A percentile compares a stretch with the other conserved stretches of the same genome.
Evolutionary conservation across 2,888 invertebrate genomes (phyloP).

Genomic region (Lithophane leautieri): DNA sequence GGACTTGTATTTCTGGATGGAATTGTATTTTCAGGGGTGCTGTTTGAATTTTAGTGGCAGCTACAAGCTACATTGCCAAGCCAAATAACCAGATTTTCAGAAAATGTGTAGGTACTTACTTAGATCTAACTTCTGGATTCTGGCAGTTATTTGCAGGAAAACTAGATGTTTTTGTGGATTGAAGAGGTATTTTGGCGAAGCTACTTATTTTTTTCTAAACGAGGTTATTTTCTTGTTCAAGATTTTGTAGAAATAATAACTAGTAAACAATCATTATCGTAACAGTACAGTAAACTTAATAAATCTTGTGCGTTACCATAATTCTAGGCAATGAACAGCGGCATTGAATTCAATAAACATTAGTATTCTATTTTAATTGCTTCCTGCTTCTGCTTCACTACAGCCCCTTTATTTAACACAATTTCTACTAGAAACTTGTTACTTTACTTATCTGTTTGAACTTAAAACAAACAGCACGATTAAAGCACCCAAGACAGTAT

Average conservation of each 20-base stretch:
- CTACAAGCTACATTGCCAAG: background rate
- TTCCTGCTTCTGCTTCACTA: slow-evolving; percentile 28
- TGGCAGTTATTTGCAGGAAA: background rate
- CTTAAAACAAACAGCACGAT: slow-evolving; percentile 34
- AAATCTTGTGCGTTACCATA: background rate
- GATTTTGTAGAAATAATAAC: background rate
- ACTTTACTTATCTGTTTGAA: slow-evolving; percentile 33
- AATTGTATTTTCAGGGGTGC: slow-evolving; percentile 1
- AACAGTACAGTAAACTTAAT: background rate
- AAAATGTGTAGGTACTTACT: background rate
- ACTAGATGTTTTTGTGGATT: background rate
- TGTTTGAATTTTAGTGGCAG: background rate
- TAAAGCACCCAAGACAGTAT: slow-evolving; percentile 52
- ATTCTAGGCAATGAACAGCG: slow-evolving; percentile 1
- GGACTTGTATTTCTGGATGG: background rate
- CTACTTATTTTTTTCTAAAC: background rate
- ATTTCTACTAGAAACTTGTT: slow-evolving; percentile 43
- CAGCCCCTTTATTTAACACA: slow-evolving; percentile 23
- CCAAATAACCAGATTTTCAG: background rate
- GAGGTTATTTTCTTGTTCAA: rapidly evolving
- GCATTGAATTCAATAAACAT: slow-evolving; percentile 42
- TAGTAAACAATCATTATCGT: background rate
- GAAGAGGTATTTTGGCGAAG: too few relatives aligned
- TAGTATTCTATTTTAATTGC: slow-evolving; percentile 25
- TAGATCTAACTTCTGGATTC: background rate